Evolutionary conservation across 1,140 invertebrate species (phyloP).

Genomic region (Drosophila erecta): DNA sequence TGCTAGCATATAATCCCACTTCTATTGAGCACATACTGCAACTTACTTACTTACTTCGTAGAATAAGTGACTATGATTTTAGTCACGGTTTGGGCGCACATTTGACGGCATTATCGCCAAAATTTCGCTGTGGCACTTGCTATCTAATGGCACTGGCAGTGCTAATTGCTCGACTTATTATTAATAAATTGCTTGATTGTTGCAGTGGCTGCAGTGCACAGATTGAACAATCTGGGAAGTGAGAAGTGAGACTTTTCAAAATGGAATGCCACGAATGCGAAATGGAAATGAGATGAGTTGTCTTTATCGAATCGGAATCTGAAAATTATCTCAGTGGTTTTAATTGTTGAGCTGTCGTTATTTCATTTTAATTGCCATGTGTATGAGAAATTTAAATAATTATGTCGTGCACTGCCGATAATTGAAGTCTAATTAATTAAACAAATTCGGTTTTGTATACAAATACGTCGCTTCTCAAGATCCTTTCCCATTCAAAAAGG

Average conservation of each 20-base stretch:
- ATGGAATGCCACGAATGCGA: slow-evolving; percentile 3
- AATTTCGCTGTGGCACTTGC: slow-evolving; percentile 16
- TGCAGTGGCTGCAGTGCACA: slow-evolving; percentile 43
- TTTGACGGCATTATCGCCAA: slow-evolving; percentile 5
- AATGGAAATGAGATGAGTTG: not conserved
- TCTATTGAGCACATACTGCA: no score
- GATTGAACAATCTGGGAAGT: slow-evolving; percentile 2
- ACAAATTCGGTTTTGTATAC: no score
- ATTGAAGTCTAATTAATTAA: no score
- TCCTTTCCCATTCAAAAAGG: no score
- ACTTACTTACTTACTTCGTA: no score
- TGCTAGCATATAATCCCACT: no score
- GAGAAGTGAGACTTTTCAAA: not conserved
- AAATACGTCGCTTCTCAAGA: no score
- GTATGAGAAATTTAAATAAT: not conserved
- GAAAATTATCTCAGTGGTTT: not conserved
- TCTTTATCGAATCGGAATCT: not conserved
- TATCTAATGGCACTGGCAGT: slow-evolving; percentile 51
- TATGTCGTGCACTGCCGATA: no score
- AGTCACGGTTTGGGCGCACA: not conserved
- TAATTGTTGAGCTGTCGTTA: not conserved
- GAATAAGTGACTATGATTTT: not conserved
- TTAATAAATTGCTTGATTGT: slow-evolving; percentile 54
- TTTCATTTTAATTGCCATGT: not conserved
- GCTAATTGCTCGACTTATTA: slow-evolving; percentile 58